A percentile compares a stretch with the other conserved stretches of the same genome.
These are phyloP conservation scores for Molorchus minor DNA, from an alignment of 2,888 invertebrate genomes.

Conservation along the genomic window DNA sequence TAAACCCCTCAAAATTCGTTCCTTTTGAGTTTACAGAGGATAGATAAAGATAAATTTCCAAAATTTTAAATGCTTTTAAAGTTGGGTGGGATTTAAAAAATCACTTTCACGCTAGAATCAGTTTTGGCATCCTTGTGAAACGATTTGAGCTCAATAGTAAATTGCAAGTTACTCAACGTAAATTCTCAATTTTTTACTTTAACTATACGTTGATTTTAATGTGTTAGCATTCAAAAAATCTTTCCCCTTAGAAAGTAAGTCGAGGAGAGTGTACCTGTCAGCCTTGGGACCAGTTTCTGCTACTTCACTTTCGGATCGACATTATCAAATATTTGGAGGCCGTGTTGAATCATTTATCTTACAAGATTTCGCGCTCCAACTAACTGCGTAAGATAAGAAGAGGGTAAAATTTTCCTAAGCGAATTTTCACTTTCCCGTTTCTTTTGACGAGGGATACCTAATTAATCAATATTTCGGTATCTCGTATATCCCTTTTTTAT, in stretches of 20 bases:
- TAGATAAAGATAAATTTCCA: no score
- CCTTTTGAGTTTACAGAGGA: no score
- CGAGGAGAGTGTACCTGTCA: background rate
- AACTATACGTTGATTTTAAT: no score
- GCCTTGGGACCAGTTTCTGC: background rate
- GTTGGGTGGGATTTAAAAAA: no score
- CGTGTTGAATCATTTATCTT: conserved; percentile 24
- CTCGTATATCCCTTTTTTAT: conserved; percentile 4
- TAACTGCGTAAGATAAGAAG: conserved; percentile 9
- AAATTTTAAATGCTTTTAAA: no score
- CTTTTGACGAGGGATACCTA: background rate
- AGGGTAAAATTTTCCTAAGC: conserved; percentile 4
- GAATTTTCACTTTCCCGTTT: conserved; percentile 12
- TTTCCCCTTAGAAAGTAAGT: background rate
- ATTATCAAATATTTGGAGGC: conserved; percentile 22
- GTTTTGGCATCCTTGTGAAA: no score
- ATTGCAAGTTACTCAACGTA: no score
- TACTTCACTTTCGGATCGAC: conserved; percentile 3
- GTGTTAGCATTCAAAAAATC: no score
- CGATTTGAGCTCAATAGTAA: no score
- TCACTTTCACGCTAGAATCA: no score
- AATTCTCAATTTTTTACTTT: no score
- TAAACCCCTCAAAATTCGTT: no score
- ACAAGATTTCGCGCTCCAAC: conserved; percentile 19
- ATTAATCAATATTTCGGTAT: conserved; percentile 21